Evolutionary conservation across 2,888 invertebrate genomes (phyloP).

Genomic region (Blastobasis adustella): DNA sequence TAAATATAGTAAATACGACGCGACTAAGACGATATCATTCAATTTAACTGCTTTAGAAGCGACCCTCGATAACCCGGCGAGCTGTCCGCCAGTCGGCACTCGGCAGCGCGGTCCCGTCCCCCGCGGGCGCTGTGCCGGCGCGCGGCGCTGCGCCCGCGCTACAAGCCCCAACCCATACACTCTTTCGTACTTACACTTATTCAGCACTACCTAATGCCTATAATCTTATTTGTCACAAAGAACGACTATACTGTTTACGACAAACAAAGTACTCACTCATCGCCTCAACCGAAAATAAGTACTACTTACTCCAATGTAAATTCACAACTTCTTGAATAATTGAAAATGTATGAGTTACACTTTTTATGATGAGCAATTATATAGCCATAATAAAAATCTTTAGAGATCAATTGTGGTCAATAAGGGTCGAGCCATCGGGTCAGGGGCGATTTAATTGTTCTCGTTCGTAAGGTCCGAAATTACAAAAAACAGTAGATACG

Average conservation of each 20-base stretch:
- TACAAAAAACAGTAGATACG: conserved; percentile 6
- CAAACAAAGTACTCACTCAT: no score
- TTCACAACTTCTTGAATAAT: no score
- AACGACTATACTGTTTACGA: no score
- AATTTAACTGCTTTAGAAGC: conserved; percentile 71
- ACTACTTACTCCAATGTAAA: no score
- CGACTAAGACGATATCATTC: conserved; percentile 67
- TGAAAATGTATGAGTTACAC: background rate
- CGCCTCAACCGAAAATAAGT: no score
- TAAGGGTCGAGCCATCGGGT: conserved; percentile 55
- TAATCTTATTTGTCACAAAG: no score
- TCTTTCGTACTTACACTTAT: no score
- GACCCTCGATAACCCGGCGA: conserved; percentile 67
- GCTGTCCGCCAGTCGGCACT: conserved; percentile 10
- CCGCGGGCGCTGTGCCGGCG: background rate
- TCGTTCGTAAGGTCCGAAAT: conserved; percentile 29
- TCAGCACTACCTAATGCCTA: no score
- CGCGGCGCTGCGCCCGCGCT: conserved; percentile 35
- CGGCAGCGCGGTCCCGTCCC: background rate
- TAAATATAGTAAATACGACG: conserved; percentile 62
- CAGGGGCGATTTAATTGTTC: conserved; percentile 57
- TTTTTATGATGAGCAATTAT: conserved; percentile 4
- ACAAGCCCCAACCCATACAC: no score
- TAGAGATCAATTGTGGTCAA: conserved; percentile 62
- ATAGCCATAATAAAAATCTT: conserved; percentile 39